phyloP scores from a whole-genome alignment of 37 sponge, comb jelly and placozoan genomes.

The Oopsacas minuta region DNA sequence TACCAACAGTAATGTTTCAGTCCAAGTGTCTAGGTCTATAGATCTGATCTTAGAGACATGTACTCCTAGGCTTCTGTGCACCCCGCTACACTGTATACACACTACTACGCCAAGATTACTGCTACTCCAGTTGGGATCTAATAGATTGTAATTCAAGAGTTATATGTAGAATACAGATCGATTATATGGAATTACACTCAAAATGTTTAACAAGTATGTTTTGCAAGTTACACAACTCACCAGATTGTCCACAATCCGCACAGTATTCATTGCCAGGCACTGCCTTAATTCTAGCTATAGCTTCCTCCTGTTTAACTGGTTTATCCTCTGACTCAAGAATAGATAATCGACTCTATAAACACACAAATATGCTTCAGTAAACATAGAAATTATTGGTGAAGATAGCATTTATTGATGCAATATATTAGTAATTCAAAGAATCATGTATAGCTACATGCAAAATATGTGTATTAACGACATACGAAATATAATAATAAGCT shows the following conservation, averaged over 20 bases:
- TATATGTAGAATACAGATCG: too few species aligned
- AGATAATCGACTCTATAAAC: neutral
- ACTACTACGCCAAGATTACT: neutral
- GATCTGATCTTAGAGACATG: neutral
- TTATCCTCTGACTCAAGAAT: neutral
- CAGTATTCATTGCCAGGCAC: neutral
- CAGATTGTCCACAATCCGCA: neutral
- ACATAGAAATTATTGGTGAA: too few species aligned
- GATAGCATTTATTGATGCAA: too few species aligned
- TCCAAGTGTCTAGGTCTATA: constrained; percentile 4
- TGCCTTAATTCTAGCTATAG: neutral
- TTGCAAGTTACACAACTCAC: too few species aligned
- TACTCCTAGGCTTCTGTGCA: neutral
- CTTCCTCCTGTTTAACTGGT: constrained; percentile 1
- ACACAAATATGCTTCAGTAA: too few species aligned
- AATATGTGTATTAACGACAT: too few species aligned
- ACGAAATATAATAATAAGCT: neutral
- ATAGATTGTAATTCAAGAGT: too few species aligned
- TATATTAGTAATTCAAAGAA: too few species aligned
- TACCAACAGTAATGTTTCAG: neutral
- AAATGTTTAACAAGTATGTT: too few species aligned
- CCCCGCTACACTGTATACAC: neutral
- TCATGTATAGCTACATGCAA: too few species aligned
- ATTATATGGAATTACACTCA: too few species aligned
- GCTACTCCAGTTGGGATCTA: neutral